Percentiles rank a stretch among this genome's conserved stretches.
These are phyloP conservation scores for Zosterops lateralis DNA, from an alignment of 2,113 vertebrate species.

Conservation along the genomic window DNA sequence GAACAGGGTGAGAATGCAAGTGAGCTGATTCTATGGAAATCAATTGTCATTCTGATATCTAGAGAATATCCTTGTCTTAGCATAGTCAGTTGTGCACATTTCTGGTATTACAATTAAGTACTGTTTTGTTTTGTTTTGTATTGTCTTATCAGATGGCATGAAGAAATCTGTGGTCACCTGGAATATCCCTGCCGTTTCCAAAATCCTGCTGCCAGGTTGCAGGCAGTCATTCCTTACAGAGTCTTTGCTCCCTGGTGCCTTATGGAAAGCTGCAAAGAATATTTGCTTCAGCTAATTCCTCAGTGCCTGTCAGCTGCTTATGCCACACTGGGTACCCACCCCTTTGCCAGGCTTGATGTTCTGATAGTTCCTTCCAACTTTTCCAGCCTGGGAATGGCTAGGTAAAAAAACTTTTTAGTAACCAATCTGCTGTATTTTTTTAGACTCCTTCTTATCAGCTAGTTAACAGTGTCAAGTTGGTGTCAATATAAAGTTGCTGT, in stretches of 20 bases:
- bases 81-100: not conserved
- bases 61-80: not conserved
- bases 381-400: slow-evolving; percentile 96
- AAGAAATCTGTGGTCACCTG: slow-evolving; percentile 78
- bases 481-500: not conserved
- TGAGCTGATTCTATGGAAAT: not conserved
- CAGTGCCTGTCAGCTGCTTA: slow-evolving; percentile 86
- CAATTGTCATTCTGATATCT: not conserved
- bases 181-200: slow-evolving; percentile 92
- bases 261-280: slow-evolving; percentile 69
- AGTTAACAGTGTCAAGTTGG: not conserved
- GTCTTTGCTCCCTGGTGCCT: slow-evolving; percentile 85
- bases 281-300: slow-evolving; percentile 78
- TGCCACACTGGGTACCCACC: slow-evolving; percentile 85
- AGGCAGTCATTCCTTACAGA: slow-evolving; percentile 85
- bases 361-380: slow-evolving; percentile 92
- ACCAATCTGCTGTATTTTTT: not conserved
- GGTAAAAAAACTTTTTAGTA: slow-evolving; percentile 73
- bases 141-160: slow-evolving; percentile 45
- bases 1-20: not conserved
- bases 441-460: not conserved
- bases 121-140: not conserved
- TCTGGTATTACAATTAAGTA: not conserved
- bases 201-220: slow-evolving; percentile 62
- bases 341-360: slow-evolving; percentile 90